These are phyloP conservation scores for Oryzias dopingdopingensis DNA, from an alignment of 2,797 vertebrate species.

Conservation along the genomic window DNA sequence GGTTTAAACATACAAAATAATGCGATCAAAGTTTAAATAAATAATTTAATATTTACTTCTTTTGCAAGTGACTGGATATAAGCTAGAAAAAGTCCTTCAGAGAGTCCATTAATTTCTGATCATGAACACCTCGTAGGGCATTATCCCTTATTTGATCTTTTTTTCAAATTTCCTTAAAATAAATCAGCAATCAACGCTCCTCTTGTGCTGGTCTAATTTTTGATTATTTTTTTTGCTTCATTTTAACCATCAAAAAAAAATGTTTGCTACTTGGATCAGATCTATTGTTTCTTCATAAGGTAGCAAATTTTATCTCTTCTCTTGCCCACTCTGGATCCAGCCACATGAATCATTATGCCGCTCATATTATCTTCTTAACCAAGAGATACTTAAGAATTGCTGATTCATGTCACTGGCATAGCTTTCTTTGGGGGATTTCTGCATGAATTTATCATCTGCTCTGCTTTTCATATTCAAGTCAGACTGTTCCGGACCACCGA, in stretches of 20 bases:
- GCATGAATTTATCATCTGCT: constrained; percentile 20
- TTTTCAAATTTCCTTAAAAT: not conserved
- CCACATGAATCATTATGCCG: constrained; percentile 39
- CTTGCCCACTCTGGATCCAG: constrained; percentile 24
- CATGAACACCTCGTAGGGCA: no score
- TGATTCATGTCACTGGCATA: constrained; percentile 23
- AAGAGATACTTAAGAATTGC: constrained; percentile 31
- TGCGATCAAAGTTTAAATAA: no score
- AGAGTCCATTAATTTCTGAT: no score
- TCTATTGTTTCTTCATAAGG: constrained; percentile 44
- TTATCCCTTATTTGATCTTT: not conserved
- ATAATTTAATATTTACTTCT: no score
- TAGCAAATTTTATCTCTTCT: constrained; percentile 36
- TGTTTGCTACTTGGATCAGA: constrained; percentile 30
- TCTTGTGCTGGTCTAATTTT: not conserved
- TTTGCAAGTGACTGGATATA: no score
- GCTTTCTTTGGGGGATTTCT: constrained; percentile 11
- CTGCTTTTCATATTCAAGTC: constrained; percentile 29
- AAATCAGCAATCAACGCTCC: not conserved
- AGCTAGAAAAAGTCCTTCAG: no score
- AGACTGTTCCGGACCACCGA: constrained; percentile 8
- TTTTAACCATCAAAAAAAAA: constrained; percentile 7
- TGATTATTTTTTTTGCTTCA: not conserved
- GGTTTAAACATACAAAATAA: no score
- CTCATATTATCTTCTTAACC: constrained; percentile 30